Evolutionary conservation across 30 jellyfish, hydroid and myxozoan species (phyloP), one percentile per base, ranked within the genome.

Genomic region (Hydractinia symbiolongicarpus): DNA sequence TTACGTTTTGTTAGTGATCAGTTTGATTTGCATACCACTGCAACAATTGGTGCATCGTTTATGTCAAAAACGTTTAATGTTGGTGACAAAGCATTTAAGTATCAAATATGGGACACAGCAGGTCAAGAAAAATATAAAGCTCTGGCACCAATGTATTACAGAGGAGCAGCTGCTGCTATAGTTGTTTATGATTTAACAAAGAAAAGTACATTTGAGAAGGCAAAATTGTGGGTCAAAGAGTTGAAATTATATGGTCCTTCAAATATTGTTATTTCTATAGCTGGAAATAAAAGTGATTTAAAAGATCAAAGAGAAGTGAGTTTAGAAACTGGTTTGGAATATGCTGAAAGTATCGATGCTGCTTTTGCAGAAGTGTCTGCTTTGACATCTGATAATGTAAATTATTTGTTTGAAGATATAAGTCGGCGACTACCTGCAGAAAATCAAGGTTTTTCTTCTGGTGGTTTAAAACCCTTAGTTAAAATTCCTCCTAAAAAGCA

Each of bases 21-120:
- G 64, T 94, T 88, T 88, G 96, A 88, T 14, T 85, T 83, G 11
- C 73, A 67, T 14, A 52, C 84, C 11, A 81, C 78, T 30, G 95
- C 97, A 4, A 88, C 99, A 15, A 94, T 94, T 13, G 93, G 97
- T 21, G 99, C 97, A 7, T 86, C 98, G 40, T 94, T 88, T 75
- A 77, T 88, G 95, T 85, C 99, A 40, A 89, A 88, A 70, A 88
- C 97, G 0, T 55, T 94, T 54, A 16, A 58, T 9, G 68, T 82
- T 61, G 96, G 77, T 15, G 88, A 84, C 5, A 82, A 85, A 40
- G 61, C 89, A 4, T 61, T 82, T 20, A 88, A 94, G 66, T 94
- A 81, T 81, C 96, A 94, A 60, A 94, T 94, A 4, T 94, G 99
- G 99, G 99, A 94, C 72, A 94, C 99, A n/a, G 99, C 99, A 9